A percentile compares a stretch with the other conserved stretches of the same genome.
Conservation (phyloP, 37 sponge, comb jelly and placozoan species). For the Chondrilla cf. caribensis region DNA sequence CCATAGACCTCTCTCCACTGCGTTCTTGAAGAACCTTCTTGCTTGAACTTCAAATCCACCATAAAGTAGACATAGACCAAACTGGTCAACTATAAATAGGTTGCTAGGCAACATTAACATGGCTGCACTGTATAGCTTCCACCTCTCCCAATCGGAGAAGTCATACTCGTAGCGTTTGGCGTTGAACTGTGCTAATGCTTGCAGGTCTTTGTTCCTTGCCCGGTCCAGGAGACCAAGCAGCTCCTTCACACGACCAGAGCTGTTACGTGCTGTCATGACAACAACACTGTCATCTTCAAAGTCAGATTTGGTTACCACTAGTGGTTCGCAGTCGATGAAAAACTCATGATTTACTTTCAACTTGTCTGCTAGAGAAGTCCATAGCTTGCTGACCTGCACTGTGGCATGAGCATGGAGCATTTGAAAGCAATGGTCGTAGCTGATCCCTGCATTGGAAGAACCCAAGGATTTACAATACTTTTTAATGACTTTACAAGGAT, state of each 20-base stretch:
- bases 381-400: slow-evolving; percentile 52
- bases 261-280: slow-evolving; percentile 39
- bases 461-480: slow-evolving; percentile 70
- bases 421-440: slow-evolving; percentile 55
- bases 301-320: slow-evolving; percentile 2
- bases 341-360: slow-evolving; percentile 58
- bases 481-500: slow-evolving; percentile 74
- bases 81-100: slow-evolving; percentile 83
- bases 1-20: slow-evolving; percentile 80
- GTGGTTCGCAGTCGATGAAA: slow-evolving; percentile 76
- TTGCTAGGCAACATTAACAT: slow-evolving; percentile 83
- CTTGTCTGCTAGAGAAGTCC: slow-evolving; percentile 35
- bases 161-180: slow-evolving; percentile 57
- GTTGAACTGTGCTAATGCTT: slow-evolving; percentile 74
- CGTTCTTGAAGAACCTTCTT: slow-evolving; percentile 67
- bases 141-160: slow-evolving; percentile 61
- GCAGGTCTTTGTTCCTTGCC: slow-evolving; percentile 57
- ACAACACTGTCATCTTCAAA: slow-evolving; percentile 23
- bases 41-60: slow-evolving; percentile 40
- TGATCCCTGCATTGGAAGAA: not conserved
- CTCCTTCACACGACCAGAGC: slow-evolving; percentile 39
- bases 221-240: slow-evolving; percentile 50
- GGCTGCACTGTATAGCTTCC: slow-evolving; percentile 70
- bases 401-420: slow-evolving; percentile 59
- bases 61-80: slow-evolving; percentile 71